Percentiles rank a stretch among this genome's conserved stretches.
Conservation (phyloP, 2,888 invertebrate species). For the Aphrophora alni region DNA sequence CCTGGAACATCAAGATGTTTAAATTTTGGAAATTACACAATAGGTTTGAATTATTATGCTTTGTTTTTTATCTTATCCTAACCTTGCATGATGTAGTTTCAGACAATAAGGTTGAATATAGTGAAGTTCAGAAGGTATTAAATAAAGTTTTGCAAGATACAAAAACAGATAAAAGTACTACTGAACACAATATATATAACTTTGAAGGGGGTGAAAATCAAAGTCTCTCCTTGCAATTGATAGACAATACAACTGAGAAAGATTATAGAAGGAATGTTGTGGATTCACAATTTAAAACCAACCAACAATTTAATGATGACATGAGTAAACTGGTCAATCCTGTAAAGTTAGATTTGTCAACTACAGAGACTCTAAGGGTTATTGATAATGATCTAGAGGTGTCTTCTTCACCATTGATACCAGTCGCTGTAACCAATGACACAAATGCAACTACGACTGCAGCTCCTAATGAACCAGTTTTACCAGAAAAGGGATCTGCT, state of each 20-base stretch:
- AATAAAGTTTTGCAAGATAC: background rate
- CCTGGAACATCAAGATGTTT: background rate
- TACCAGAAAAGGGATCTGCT: slow-evolving; percentile 89
- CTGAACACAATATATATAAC: background rate
- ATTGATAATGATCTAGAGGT: background rate
- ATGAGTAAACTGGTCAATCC: background rate
- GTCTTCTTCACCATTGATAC: slow-evolving; percentile 17
- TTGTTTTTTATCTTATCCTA: background rate
- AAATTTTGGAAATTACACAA: background rate
- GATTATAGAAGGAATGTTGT: background rate
- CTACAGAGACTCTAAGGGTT: background rate
- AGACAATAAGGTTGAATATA: background rate
- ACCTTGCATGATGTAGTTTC: background rate
- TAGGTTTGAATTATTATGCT: background rate
- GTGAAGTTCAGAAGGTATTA: slow-evolving; percentile 11
- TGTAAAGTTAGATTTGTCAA: background rate
- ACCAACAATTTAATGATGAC: background rate
- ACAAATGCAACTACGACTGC: slow-evolving; percentile 58
- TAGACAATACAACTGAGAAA: background rate
- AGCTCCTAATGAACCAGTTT: slow-evolving; percentile 72
- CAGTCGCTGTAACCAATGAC: slow-evolving; percentile 19
- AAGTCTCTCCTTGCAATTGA: background rate
- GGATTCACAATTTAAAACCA: slow-evolving; percentile 7
- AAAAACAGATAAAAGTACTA: slow-evolving; percentile 1
- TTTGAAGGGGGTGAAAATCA: background rate